Conservation (phyloP, 2,888 invertebrate species). For the Drosophila peninsularis region DNA sequence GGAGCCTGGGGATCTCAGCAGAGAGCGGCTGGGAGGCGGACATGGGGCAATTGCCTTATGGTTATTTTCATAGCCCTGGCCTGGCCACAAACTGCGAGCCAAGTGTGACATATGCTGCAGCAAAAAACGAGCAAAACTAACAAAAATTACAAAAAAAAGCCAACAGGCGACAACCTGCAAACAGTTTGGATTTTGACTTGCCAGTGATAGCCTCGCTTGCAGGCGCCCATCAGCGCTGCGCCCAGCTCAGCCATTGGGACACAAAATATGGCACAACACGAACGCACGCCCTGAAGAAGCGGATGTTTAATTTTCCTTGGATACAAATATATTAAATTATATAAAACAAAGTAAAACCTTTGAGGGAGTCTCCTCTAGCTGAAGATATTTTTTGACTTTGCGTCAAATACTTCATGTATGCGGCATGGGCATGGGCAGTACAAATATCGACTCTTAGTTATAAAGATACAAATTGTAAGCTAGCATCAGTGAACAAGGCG, state of each 20-base stretch:
- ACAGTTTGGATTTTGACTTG: slow-evolving; percentile 56
- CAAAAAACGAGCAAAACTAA: slow-evolving; percentile 43
- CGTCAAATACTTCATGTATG: too few relatives aligned
- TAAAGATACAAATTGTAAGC: too few relatives aligned
- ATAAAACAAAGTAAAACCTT: neutral
- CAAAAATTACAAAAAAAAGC: slow-evolving; percentile 9
- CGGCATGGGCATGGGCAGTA: too few relatives aligned
- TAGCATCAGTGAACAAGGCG: too few relatives aligned
- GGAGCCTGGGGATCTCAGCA: slow-evolving; percentile 35
- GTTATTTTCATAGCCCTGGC: slow-evolving; percentile 80
- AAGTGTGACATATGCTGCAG: slow-evolving; percentile 67
- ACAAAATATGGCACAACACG: slow-evolving; percentile 25
- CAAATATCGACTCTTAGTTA: too few relatives aligned
- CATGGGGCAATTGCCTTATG: slow-evolving; percentile 78
- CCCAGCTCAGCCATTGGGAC: slow-evolving; percentile 37
- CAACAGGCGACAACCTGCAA: slow-evolving; percentile 47
- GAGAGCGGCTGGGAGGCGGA: slow-evolving; percentile 14
- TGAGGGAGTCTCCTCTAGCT: neutral
- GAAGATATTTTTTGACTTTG: too few relatives aligned
- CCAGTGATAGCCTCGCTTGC: slow-evolving; percentile 49
- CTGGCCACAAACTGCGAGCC: slow-evolving; percentile 78
- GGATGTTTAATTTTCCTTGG: neutral
- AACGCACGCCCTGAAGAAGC: too few relatives aligned
- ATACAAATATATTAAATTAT: neutral
- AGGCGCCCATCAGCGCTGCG: slow-evolving; percentile 40